Conservation (phyloP, 2,888 invertebrate species). For the Gonocerus acuteangulatus region DNA sequence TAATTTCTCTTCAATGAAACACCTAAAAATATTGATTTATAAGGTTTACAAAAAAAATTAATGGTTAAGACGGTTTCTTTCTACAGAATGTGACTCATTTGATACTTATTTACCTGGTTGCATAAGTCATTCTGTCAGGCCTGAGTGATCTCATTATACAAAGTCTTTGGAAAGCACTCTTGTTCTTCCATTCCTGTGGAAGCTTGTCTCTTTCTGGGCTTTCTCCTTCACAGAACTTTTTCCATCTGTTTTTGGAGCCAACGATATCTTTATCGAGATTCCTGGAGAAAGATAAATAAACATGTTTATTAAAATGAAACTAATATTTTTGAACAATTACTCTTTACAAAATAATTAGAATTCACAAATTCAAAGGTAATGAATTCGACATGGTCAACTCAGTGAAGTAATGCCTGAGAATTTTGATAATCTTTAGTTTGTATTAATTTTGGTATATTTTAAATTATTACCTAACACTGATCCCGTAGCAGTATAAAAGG, state of each 20-base stretch:
- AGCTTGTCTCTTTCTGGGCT: conserved; percentile 88
- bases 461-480: too few relatives aligned
- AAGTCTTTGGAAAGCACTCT: conserved; percentile 70
- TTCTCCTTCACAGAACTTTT: conserved; percentile 84
- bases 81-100: too few relatives aligned
- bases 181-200: conserved; percentile 94
- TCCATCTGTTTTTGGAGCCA: conserved; percentile 84
- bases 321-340: too few relatives aligned
- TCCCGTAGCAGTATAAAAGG: too few relatives aligned
- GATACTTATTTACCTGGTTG: conserved; percentile 53
- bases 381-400: too few relatives aligned
- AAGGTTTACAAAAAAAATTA: not conserved
- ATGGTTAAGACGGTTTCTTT: too few relatives aligned
- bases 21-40: conserved; percentile 44
- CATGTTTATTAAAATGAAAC: not conserved
- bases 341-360: too few relatives aligned
- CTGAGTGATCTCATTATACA: conserved; percentile 88
- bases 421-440: too few relatives aligned
- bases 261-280: conserved; percentile 86
- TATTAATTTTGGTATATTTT: too few relatives aligned
- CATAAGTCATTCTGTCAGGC: conserved; percentile 92
- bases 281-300: conserved; percentile 50
- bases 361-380: too few relatives aligned
- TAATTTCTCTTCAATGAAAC: conserved; percentile 82
- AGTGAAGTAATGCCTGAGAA: too few relatives aligned